A percentile compares a stretch with the other conserved stretches of the same genome.
Conservation (phyloP, 2,113 vertebrate species). For the Takifugu bimaculatus region DNA sequence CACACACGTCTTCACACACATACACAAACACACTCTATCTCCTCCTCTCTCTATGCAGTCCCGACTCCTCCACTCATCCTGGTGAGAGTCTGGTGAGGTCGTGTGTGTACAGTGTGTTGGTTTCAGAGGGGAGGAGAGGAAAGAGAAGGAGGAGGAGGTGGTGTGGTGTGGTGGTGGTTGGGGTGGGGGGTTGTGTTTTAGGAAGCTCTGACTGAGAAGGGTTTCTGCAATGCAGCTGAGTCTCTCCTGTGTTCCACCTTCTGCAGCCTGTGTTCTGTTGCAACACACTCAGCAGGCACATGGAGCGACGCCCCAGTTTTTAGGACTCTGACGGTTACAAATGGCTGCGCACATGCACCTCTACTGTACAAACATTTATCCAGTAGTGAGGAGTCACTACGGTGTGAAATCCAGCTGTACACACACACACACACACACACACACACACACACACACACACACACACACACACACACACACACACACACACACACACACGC, state of each 20-base stretch:
- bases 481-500: background rate
- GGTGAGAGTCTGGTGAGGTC: conserved; percentile 24
- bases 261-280: background rate
- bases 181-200: conserved; percentile 50
- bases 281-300: background rate
- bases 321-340: conserved; percentile 25
- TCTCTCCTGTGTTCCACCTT: conserved; percentile 21
- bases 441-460: no score
- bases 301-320: background rate
- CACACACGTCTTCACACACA: conserved; percentile 19
- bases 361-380: conserved; percentile 54
- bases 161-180: conserved; percentile 5
- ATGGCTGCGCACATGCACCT: conserved; percentile 37
- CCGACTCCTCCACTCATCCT: conserved; percentile 40
- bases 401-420: conserved; percentile 62
- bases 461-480: no score
- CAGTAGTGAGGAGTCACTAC: conserved; percentile 30
- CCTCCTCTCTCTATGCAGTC: conserved; percentile 30
- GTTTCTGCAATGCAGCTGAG: conserved; percentile 18
- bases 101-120: conserved; percentile 26
- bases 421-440: conserved; percentile 42
- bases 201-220: conserved; percentile 45
- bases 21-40: conserved; percentile 6
- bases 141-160: conserved; percentile 13
- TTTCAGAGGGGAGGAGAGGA: conserved; percentile 32